These are phyloP conservation scores for Aphelinus certus DNA, from an alignment of 1,140 invertebrate species.

Conservation along the genomic window DNA sequence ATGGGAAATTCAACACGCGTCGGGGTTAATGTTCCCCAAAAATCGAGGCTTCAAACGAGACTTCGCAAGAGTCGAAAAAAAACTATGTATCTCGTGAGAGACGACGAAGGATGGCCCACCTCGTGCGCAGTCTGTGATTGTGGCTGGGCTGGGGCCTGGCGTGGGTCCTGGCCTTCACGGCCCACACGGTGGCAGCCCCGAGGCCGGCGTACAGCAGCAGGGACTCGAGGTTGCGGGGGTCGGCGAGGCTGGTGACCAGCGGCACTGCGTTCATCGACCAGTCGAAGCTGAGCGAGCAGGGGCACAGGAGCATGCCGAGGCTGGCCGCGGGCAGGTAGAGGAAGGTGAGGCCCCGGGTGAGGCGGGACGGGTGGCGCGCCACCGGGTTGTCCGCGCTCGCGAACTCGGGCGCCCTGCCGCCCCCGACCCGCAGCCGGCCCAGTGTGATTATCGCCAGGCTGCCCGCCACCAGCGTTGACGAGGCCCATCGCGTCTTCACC, in stretches of 20 bases:
- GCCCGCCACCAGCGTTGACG: conserved; percentile 57
- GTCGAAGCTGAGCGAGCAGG: conserved; percentile 87
- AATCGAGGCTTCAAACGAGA: no score
- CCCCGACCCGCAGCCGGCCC: conserved; percentile 61
- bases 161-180: conserved; percentile 44
- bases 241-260: conserved; percentile 76
- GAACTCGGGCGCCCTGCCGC: conserved; percentile 73
- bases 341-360: conserved; percentile 84
- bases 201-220: conserved; percentile 76
- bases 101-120: conserved; percentile 12
- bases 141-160: conserved; percentile 38
- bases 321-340: conserved; percentile 89
- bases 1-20: no score
- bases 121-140: conserved; percentile 44
- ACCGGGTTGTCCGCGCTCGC: conserved; percentile 91
- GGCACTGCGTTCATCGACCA: conserved; percentile 96
- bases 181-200: conserved; percentile 55
- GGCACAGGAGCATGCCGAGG: conserved; percentile 82
- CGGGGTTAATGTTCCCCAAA: no score
- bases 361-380: conserved; percentile 76
- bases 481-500: conserved; percentile 44
- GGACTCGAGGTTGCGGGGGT: conserved; percentile 79
- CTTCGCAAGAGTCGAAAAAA: no score
- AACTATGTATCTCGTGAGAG: no score
- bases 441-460: conserved; percentile 58